Percentiles rank a stretch among this genome's conserved stretches.
Evolutionary conservation across 2,113 vertebrate species (phyloP).

Genomic region (Callithrix jacchus): DNA sequence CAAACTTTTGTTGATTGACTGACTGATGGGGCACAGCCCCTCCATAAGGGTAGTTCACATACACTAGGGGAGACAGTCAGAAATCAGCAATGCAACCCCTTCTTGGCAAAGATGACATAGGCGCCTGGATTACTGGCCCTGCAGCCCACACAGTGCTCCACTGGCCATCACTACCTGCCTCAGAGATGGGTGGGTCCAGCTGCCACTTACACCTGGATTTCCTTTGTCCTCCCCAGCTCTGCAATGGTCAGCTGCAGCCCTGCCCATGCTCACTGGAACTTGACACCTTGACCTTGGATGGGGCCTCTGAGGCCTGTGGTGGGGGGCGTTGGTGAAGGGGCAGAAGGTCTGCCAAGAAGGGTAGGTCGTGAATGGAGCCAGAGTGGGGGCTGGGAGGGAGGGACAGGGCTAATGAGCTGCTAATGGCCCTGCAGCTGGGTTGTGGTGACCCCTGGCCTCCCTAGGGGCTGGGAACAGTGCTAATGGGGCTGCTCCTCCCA

Average conservation of each 20-base stretch:
- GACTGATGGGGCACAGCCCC: not conserved
- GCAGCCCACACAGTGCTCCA: rapidly evolving
- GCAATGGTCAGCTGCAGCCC: not conserved
- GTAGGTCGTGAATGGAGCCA: not conserved
- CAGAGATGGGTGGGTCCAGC: not conserved
- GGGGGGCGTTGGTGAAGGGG: not conserved
- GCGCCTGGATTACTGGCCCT: too few species aligned
- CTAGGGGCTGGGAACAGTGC: not conserved
- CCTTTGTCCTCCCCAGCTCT: not conserved
- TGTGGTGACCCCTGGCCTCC: conserved; percentile 23
- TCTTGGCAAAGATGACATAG: not conserved
- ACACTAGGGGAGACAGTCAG: rapidly evolving
- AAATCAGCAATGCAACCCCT: not conserved
- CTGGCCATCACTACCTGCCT: not conserved
- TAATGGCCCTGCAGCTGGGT: conserved; percentile 47
- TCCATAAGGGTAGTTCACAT: not conserved
- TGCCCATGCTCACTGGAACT: not conserved
- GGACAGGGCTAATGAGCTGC: conserved; percentile 47
- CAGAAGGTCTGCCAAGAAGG: not conserved
- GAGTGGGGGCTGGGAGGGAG: not conserved
- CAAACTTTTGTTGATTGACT: not conserved
- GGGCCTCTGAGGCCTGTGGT: not conserved
- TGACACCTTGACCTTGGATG: not conserved
- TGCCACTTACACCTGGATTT: not conserved
- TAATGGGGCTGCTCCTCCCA: not conserved